Evolutionary conservation across 2,888 invertebrate genomes (phyloP), one percentile per base, ranked within the genome.

Genomic region (Phania funesta): DNA sequence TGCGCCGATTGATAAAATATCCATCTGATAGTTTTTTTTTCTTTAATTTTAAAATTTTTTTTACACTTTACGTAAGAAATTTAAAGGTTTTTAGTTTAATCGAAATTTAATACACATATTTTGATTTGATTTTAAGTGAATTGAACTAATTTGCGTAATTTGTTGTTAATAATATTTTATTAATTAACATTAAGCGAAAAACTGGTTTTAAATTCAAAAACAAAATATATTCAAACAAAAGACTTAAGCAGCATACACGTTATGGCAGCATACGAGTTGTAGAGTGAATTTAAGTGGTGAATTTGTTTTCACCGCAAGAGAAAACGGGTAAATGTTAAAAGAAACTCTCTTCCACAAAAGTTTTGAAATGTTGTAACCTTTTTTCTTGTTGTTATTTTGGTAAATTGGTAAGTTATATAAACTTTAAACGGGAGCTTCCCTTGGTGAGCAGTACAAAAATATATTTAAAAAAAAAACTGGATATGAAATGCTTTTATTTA

Each of bases 181-280:
- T 64, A 41, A 68, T 35, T 54, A 74, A 38, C 5, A 44, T 29
- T 18, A 29, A 71, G 9, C 4, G 44, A 77, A n/a, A 62, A 73
- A 67, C 60, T 60, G 38, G 60, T 48, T 71, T 67, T 41, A 20
- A 60, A 38, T 54, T 54, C 5, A 16, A 50, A 35, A 9, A 48
- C 26, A 29, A 46, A 24, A 48, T 38, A 38, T n/a, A n/a, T 13
- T 44, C 7, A 82, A 65, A 32, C 70, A 75, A 78, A 78, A 82
- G 78, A 82, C 74, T 82, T 78, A 60, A 65, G 70, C 70, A 70
- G 70, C 82, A 65, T 60, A 38, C 24, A 8, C n/a, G n/a, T 18
- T 26, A 16, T n/a, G 7, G 38, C 16, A 38, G 38, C n/a, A 13
- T 13, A 7, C 52, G 62, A 62, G 41, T 6, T 6, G 41, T 1